Evolutionary conservation across 2,113 vertebrate species (phyloP).

Genomic region (Caranx ignobilis): DNA sequence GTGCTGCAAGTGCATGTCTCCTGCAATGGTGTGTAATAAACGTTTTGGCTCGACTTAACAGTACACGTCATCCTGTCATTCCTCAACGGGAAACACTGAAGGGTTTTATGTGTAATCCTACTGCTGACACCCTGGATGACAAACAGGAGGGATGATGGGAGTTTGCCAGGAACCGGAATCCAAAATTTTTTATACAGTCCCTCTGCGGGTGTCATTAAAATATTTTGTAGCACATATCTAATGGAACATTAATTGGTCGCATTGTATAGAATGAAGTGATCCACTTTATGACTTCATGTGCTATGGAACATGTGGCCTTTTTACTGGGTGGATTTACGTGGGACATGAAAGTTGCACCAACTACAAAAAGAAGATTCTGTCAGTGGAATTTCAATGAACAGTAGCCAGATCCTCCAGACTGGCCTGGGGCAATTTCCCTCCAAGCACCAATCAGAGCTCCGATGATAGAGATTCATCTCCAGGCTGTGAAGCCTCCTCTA

Average conservation of each 20-base stretch:
- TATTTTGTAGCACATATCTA: slow-evolving; percentile 18
- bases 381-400: slow-evolving; percentile 56
- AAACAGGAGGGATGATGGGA: slow-evolving; percentile 22
- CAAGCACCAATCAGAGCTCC: slow-evolving; percentile 40
- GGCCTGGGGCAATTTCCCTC: slow-evolving; percentile 45
- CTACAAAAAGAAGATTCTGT: slow-evolving; percentile 13
- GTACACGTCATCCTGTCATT: slow-evolving; percentile 44
- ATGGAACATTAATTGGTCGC: slow-evolving; percentile 41
- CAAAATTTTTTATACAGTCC: slow-evolving; percentile 19
- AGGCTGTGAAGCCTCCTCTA: slow-evolving; percentile 49
- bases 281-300: not conserved
- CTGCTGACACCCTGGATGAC: slow-evolving; percentile 12
- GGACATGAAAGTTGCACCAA: slow-evolving; percentile 1
- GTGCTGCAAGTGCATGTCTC: slow-evolving; percentile 79
- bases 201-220: slow-evolving; percentile 41
- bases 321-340: slow-evolving; percentile 27
- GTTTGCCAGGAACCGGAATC: not conserved
- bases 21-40: slow-evolving; percentile 79
- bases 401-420: slow-evolving; percentile 39
- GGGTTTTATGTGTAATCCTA: slow-evolving; percentile 33
- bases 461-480: slow-evolving; percentile 60
- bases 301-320: slow-evolving; percentile 28
- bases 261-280: not conserved
- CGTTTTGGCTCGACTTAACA: slow-evolving; percentile 70
- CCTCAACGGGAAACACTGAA: slow-evolving; percentile 23